Evolutionary conservation across 2,113 vertebrate genomes (phyloP).

Genomic region (Plecotus auritus): DNA sequence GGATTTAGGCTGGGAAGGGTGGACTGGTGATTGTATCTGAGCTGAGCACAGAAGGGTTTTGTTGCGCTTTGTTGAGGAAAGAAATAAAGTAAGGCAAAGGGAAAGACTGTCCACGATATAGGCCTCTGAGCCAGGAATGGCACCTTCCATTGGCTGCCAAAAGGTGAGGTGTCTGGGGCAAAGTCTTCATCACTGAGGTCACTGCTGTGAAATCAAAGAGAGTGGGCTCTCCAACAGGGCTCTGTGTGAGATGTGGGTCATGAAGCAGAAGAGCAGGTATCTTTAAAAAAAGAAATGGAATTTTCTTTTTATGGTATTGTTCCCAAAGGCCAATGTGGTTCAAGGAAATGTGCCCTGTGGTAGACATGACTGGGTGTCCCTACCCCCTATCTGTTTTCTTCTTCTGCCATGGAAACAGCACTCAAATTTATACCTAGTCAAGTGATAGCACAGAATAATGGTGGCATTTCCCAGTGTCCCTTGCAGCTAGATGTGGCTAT

Average conservation of each 20-base stretch:
- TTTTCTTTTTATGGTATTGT: background rate
- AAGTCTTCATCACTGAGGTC: background rate
- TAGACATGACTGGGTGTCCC: background rate
- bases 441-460: background rate
- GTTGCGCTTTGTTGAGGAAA: background rate
- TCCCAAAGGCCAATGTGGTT: background rate
- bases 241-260: background rate
- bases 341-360: background rate
- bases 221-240: background rate
- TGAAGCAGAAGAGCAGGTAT: background rate
- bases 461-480: background rate
- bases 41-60: background rate
- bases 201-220: background rate
- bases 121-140: background rate
- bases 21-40: background rate
- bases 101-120: background rate
- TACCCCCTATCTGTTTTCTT: background rate
- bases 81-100: background rate
- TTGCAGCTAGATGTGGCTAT: background rate
- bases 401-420: background rate
- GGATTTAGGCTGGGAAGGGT: background rate
- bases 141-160: background rate
- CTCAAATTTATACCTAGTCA: background rate
- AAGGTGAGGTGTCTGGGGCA: background rate
- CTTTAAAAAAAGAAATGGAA: background rate